Evolutionary conservation across 2,113 vertebrate species (phyloP).

Genomic region (Lycaon pictus): DNA sequence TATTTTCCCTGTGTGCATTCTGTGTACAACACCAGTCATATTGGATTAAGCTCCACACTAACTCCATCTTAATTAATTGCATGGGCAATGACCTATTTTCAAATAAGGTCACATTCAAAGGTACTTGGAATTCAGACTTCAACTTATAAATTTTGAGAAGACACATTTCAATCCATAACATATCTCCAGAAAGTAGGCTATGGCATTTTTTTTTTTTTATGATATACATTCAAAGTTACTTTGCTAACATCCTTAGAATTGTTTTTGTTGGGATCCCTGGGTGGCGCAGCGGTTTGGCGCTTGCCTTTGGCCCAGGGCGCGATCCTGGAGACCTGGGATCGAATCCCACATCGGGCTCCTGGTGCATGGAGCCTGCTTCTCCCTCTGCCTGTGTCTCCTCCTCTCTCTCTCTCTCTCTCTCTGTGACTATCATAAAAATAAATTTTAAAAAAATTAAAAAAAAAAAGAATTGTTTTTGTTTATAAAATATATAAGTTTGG

Average conservation of each 20-base stretch:
- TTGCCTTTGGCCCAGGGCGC: too few species aligned
- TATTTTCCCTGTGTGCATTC: neutral
- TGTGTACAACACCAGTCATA: neutral
- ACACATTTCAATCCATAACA: neutral
- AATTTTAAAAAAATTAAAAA: too few species aligned
- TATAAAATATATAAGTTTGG: neutral
- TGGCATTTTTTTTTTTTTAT: neutral
- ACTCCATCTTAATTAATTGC: neutral
- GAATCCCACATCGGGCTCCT: too few species aligned
- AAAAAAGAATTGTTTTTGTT: neutral
- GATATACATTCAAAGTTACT: neutral
- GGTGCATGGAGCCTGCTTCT: too few species aligned
- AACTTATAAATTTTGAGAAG: neutral
- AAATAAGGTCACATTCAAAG: neutral
- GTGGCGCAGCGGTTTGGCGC: too few species aligned
- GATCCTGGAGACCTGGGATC: too few species aligned
- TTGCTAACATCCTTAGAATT: neutral
- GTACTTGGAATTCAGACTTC: neutral
- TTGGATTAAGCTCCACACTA: neutral
- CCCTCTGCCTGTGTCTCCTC: too few species aligned
- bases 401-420: too few species aligned
- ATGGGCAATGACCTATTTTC: neutral
- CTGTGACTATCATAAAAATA: too few species aligned
- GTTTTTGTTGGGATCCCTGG: too few species aligned
- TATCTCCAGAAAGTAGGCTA: neutral